These are phyloP conservation scores for Cataglyphis altisquamis DNA, from an alignment of 2,888 invertebrate species.

Conservation along the genomic window DNA sequence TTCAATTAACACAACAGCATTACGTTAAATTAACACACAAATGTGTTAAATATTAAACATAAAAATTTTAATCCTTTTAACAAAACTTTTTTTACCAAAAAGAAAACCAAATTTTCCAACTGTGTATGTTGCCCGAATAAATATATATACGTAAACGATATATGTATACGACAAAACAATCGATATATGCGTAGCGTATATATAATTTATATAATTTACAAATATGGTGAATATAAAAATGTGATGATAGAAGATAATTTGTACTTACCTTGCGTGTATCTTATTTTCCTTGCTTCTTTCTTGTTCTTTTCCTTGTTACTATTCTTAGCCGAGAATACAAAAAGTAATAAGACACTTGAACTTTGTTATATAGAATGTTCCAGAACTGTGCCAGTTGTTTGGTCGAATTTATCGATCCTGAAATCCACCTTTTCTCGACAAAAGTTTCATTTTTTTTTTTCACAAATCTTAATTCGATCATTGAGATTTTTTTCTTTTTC, in stretches of 20 bases:
- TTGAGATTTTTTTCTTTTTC: background rate
- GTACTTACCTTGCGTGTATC: constrained; percentile 23
- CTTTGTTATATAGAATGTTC: background rate
- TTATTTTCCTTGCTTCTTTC: background rate
- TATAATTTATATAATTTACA: background rate
- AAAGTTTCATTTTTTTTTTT: constrained; percentile 8
- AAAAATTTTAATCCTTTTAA: too few relatives aligned
- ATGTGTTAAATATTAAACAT: too few relatives aligned
- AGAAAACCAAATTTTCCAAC: too few relatives aligned
- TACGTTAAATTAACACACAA: too few relatives aligned
- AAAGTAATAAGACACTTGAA: background rate
- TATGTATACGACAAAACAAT: background rate
- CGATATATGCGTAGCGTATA: background rate
- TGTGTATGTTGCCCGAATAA: background rate
- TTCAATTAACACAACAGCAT: too few relatives aligned
- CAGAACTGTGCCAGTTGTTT: background rate
- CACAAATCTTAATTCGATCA: background rate
- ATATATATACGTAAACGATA: background rate
- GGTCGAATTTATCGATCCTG: background rate
- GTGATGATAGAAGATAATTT: background rate
- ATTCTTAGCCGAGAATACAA: background rate
- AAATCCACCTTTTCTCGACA: background rate
- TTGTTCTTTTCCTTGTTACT: background rate
- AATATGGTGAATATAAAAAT: background rate
- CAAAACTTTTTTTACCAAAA: too few relatives aligned